These are phyloP conservation scores for Trileptium ribeirensis DNA, from an alignment of 2,888 invertebrate genomes.

Conservation along the genomic window DNA sequence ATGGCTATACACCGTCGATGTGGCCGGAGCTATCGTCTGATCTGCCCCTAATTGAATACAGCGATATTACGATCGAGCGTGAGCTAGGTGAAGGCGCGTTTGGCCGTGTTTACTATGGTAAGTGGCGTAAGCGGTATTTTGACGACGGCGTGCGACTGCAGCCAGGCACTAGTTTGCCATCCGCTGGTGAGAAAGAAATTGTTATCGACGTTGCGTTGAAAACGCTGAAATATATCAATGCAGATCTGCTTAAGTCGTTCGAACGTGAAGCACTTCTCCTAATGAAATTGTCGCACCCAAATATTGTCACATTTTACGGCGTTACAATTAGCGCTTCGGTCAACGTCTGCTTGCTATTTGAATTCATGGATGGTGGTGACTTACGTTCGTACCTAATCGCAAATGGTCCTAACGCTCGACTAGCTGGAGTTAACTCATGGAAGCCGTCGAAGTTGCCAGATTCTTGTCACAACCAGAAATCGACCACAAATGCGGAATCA, in stretches of 20 bases:
- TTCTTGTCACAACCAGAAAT: not conserved
- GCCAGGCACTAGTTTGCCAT: not conserved
- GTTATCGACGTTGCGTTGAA: not conserved
- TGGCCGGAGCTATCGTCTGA: not conserved
- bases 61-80: not conserved
- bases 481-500: not conserved
- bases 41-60: not conserved
- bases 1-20: not conserved
- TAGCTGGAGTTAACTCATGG: not conserved
- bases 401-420: not conserved
- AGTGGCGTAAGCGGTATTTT: not conserved
- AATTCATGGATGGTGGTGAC: not conserved
- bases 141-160: not conserved
- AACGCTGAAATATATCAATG: not conserved
- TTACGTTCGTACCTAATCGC: not conserved
- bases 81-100: conserved; percentile 8
- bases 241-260: not conserved
- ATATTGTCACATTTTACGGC: not conserved
- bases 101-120: not conserved
- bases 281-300: not conserved
- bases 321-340: not conserved
- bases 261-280: not conserved
- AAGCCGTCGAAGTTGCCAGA: not conserved
- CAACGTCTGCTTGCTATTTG: not conserved
- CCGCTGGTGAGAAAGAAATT: not conserved